Conservation (phyloP, 2,888 invertebrate species). For the Lysandra bellargus region DNA sequence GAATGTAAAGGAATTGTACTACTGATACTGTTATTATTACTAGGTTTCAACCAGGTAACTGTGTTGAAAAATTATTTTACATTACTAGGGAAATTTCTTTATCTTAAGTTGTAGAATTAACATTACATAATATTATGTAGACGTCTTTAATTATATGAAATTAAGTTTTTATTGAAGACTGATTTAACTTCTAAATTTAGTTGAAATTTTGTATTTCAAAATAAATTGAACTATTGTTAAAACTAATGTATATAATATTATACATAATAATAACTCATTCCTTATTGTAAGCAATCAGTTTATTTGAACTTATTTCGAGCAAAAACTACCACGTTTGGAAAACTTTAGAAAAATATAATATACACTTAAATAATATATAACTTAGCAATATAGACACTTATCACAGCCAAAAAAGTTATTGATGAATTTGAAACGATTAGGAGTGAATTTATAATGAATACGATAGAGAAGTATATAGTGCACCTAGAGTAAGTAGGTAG, state of each 20-base stretch:
- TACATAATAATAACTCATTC: neutral
- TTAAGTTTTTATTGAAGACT: slow-evolving; percentile 39
- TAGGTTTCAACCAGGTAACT: neutral
- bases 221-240: slow-evolving; percentile 3
- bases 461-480: slow-evolving; percentile 65
- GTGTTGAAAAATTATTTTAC: neutral
- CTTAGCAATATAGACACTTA: slow-evolving; percentile 3
- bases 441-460: slow-evolving; percentile 53
- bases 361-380: neutral
- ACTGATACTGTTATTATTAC: neutral
- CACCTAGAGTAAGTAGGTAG: slow-evolving; percentile 74
- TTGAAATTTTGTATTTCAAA: slow-evolving; percentile 43
- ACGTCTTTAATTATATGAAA: slow-evolving; percentile 39
- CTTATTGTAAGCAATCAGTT: neutral
- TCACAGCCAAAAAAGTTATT: slow-evolving; percentile 4
- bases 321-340: slow-evolving; percentile 4
- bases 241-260: neutral
- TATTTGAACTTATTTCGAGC: neutral
- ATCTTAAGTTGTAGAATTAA: neutral
- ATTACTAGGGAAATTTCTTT: neutral
- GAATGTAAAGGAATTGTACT: slow-evolving; percentile 50
- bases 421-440: slow-evolving; percentile 24
- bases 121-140: slow-evolving; percentile 44
- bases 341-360: slow-evolving; percentile 17
- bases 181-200: slow-evolving; percentile 43